These are phyloP conservation scores for Phymastichus coffea DNA, from an alignment of 1,140 invertebrate species.

Conservation along the genomic window DNA sequence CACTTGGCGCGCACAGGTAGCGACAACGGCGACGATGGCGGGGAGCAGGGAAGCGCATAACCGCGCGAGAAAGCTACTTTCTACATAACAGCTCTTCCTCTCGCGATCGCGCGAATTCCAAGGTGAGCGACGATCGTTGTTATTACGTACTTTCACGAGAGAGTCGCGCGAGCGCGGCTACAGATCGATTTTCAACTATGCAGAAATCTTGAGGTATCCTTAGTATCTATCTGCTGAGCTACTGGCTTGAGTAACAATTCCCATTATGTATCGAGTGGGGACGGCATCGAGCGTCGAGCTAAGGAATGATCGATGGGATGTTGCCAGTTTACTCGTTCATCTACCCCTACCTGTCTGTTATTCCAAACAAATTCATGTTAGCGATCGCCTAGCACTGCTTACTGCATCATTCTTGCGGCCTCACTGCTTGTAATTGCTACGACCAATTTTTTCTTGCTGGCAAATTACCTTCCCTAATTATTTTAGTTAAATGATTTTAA, in stretches of 20 bases:
- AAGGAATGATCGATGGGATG: too few species aligned
- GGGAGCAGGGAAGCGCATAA: slow-evolving; percentile 1
- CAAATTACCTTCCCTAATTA: too few species aligned
- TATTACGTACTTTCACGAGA: slow-evolving; percentile 22
- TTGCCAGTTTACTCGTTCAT: too few species aligned
- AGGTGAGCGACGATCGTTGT: slow-evolving; percentile 9
- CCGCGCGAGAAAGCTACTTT: neutral
- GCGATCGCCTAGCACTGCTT: too few species aligned
- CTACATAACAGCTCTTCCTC: neutral
- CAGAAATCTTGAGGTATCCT: slow-evolving; percentile 6
- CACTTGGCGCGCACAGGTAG: neutral
- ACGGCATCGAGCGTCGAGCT: too few species aligned
- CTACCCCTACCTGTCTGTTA: too few species aligned
- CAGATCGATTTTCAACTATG: neutral
- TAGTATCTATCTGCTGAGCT: neutral
- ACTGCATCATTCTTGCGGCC: too few species aligned
- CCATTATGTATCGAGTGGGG: neutral
- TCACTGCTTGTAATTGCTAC: too few species aligned
- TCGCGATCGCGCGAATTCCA: neutral
- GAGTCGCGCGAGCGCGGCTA: neutral
- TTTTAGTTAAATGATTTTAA: too few species aligned
- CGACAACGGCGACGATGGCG: too few species aligned
- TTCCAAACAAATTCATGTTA: too few species aligned
- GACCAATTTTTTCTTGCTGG: too few species aligned
- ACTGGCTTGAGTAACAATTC: slow-evolving; percentile 11